These are phyloP conservation scores for Parelbella ahira DNA, from an alignment of 2,888 invertebrate genomes.

Conservation along the genomic window DNA sequence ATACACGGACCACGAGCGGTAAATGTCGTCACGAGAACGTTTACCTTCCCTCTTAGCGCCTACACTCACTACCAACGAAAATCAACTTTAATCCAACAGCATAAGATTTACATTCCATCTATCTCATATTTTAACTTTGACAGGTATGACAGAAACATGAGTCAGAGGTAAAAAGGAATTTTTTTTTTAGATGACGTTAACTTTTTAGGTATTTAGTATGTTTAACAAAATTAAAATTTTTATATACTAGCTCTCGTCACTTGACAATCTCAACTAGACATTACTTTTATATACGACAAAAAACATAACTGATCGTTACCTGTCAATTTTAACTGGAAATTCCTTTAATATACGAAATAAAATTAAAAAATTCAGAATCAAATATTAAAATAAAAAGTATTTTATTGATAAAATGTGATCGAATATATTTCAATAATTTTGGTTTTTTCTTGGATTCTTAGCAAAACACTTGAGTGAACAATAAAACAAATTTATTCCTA, in stretches of 20 bases:
- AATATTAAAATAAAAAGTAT: not conserved
- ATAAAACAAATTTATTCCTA: no score
- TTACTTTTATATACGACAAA: not conserved
- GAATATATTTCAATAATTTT: no score
- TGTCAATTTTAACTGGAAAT: no score
- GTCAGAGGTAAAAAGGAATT: slow-evolving; percentile 3
- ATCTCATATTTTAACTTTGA: no score
- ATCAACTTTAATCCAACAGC: not conserved
- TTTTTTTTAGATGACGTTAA: slow-evolving; percentile 1
- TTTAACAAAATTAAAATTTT: not conserved
- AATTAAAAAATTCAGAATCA: not conserved
- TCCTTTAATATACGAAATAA: no score
- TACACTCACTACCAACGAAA: not conserved
- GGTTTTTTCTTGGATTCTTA: no score
- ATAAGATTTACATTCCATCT: not conserved
- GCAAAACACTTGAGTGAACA: no score
- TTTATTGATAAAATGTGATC: not conserved
- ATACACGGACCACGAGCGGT: not conserved
- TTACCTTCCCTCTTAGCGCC: slow-evolving; percentile 5
- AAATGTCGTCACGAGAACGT: slow-evolving; percentile 4
- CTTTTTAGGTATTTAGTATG: no score
- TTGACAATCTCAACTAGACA: no score
- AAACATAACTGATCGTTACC: no score
- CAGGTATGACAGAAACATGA: slow-evolving; percentile 6
- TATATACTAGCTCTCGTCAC: no score